A percentile compares a stretch with the other conserved stretches of the same genome.
These are phyloP conservation scores for Acipenser ruthenus DNA, from an alignment of 2,797 vertebrate genomes.

Conservation along the genomic window DNA sequence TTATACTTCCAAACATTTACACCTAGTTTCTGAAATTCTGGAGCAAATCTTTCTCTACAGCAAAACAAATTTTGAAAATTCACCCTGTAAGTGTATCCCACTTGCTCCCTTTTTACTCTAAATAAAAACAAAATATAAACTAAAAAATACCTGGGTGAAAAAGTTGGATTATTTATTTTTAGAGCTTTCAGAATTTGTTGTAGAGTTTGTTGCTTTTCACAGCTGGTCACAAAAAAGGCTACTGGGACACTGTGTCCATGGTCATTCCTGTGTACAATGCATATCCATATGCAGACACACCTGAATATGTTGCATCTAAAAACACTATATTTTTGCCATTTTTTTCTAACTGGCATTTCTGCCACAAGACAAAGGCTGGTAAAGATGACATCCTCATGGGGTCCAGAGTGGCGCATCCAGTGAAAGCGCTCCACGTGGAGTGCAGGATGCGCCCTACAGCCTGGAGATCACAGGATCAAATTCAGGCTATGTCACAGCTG, in stretches of 20 bases:
- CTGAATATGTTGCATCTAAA: background rate
- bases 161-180: background rate
- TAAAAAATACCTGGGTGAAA: background rate
- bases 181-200: background rate
- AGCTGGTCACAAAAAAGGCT: background rate
- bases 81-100: background rate
- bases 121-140: background rate
- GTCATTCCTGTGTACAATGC: background rate
- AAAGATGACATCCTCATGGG: too few relatives aligned
- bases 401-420: too few relatives aligned
- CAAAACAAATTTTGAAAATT: too few relatives aligned
- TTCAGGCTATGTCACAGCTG: too few relatives aligned
- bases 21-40: too few relatives aligned
- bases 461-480: too few relatives aligned
- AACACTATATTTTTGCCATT: background rate
- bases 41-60: too few relatives aligned
- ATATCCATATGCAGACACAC: background rate
- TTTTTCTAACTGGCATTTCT: background rate
- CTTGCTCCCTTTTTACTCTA: background rate
- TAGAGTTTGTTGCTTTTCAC: background rate
- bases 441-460: too few relatives aligned
- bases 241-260: background rate
- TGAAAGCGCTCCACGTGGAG: too few relatives aligned
- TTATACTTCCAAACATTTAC: too few relatives aligned
- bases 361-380: too few relatives aligned